These are phyloP conservation scores for Melierax canorus DNA, from an alignment of 2,113 vertebrate species.

Conservation along the genomic window DNA sequence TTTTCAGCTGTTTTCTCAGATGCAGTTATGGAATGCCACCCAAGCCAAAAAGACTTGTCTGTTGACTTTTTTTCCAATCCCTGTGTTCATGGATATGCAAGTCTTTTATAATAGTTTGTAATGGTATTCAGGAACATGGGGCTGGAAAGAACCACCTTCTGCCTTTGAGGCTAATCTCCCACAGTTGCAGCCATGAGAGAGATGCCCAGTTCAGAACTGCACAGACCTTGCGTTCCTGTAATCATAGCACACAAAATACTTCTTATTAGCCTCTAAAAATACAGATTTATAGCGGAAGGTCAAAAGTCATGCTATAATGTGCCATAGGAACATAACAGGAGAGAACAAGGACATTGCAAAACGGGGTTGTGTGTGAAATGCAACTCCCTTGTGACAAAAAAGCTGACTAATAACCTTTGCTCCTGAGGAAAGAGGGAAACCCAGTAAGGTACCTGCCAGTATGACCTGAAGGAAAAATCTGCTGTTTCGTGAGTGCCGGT, in stretches of 20 bases:
- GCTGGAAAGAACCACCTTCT: background rate
- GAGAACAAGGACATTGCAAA: background rate
- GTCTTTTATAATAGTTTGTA: background rate
- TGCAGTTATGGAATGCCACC: background rate
- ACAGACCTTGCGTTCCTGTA: background rate
- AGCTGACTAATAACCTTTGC: background rate
- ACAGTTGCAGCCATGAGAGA: background rate
- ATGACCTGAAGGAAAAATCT: background rate
- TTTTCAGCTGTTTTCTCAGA: background rate
- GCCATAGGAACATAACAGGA: background rate
- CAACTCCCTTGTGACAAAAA: background rate
- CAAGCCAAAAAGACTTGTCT: background rate
- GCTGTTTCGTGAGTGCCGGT: background rate
- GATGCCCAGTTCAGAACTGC: background rate
- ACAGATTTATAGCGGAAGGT: background rate
- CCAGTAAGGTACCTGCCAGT: background rate
- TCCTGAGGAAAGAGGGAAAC: background rate
- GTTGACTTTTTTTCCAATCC: background rate
- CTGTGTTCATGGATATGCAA: background rate
- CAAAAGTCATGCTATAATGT: background rate
- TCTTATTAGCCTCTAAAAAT: background rate
- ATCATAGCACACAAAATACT: background rate
- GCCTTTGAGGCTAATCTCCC: background rate
- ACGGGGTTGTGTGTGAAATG: fast-evolving
- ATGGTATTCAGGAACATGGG: background rate